Evolutionary conservation across 1,140 invertebrate species (phyloP), one percentile per base, ranked within the genome.

Genomic region (Drosophila sturtevanti): DNA sequence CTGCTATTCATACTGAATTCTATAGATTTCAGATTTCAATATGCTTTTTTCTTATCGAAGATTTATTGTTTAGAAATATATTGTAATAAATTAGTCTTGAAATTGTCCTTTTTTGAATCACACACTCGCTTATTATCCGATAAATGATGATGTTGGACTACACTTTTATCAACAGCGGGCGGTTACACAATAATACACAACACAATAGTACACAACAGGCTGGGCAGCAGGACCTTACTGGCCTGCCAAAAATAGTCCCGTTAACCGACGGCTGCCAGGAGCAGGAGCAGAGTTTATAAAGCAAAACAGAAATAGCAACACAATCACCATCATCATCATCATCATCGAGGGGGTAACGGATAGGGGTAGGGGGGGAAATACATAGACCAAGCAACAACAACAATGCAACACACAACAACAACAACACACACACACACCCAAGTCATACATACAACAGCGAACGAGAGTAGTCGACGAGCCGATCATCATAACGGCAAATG

Each of bases 401-500:
- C 55, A 76, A 66, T 70, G 55, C 52, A 63, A 80, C 61, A 75
- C 58, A n/a, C n/a, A n/a, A n/a, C n/a, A n/a, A n/a, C n/a, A 60
- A 27, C 16, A 61, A 72, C 59, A 63, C 72, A 61, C 64, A 71
- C 79, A 81, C 63, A 72, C 52, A 69, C 41, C 24, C 66, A 58
- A 38, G 51, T 68, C 77, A 74, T 74, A 77, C 77, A 74, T 63
- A 69, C 63, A 18, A 54, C 48, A 59, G 59, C 77, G 73, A 77
- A 80, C 85, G 85, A 82, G 72, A 48, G 41, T 21, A 48, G 41
- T 34, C 73, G 73, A 63, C 59, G 77, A 89, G 84, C 84, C 85
- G 84, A 84, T 63, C 77, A 89, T 89, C 84, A 89, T 79, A 86
- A 82, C 70, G 72, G 41, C 41, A 48, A 44, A 48, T 48, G 41